Evolutionary conservation across 2,113 vertebrate genomes (phyloP), one percentile per base, ranked within the genome.

Genomic region (Aphyosemion australe): DNA sequence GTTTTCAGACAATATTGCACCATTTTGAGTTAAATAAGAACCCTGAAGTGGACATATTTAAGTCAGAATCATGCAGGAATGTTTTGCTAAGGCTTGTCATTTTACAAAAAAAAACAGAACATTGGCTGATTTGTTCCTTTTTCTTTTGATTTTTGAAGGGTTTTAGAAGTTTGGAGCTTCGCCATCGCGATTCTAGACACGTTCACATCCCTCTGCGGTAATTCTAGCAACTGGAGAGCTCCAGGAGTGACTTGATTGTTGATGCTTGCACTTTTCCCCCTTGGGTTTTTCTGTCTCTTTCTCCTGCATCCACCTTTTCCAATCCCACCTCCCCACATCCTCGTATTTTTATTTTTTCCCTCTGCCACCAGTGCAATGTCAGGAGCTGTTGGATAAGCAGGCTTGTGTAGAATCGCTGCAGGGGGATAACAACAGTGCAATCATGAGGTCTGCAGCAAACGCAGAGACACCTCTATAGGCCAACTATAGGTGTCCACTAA

Each of bases 171-270:
- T 26, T 88, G 85, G 83, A 88, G 85, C 77, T 85, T 73, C 47
- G 41, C 73, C 32, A 48, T 71, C 84, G 86, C 66, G 65, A 90
- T 91, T 88, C 88, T 53, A 80, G 77, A 81, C 88, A 89, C 85
- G 84, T 88, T 76, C 70, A 64, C 72, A 77, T 83, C 79, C 83
- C 85, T 89, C 80, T 82, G 83, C 61, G 70, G 84, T 81, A 80
- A 87, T 84, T 90, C 85, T 57, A 87, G 80, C 87, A 84, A 87
- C 78, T 70, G 79, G 81, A 85, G 85, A 84, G 80, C 80, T 81
- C 57, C 69, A 55, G 79, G 81, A 90, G 87, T 88, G 91, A 89
- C 89, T 91, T 82, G 89, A 70, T 89, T 91, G 91, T 91, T 91
- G 89, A 91, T 89, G 86, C 84, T 84, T 79, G 87, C 73, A 76